Evolutionary conservation across 2,888 invertebrate genomes (phyloP).

Genomic region (Anthrax anthrax): DNA sequence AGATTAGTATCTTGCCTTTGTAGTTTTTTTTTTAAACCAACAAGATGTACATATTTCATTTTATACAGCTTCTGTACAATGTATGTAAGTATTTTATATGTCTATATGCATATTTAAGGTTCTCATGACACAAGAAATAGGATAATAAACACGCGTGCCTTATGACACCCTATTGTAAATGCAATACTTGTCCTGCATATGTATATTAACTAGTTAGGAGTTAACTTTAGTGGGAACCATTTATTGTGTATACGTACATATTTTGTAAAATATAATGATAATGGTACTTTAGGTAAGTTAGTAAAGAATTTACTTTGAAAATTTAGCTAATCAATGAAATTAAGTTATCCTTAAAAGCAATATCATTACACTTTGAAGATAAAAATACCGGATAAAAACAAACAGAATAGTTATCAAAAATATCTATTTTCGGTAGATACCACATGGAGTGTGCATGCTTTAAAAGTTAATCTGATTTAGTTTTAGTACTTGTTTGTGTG

Average conservation of each 20-base stretch:
- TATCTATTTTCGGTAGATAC: neutral
- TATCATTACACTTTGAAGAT: neutral
- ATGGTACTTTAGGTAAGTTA: too few species aligned
- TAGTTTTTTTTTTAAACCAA: neutral
- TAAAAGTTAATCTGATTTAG: neutral
- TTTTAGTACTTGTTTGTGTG: too few species aligned
- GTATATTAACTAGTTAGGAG: too few species aligned
- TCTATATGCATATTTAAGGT: too few species aligned
- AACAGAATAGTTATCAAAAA: neutral
- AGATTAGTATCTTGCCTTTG: neutral
- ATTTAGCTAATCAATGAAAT: neutral
- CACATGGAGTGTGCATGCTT: neutral
- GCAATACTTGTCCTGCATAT: too few species aligned
- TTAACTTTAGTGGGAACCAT: too few species aligned
- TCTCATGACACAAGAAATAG: neutral
- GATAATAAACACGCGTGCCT: neutral
- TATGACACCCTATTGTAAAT: neutral
- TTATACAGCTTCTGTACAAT: too few species aligned
- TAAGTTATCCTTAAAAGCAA: neutral
- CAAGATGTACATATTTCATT: too few species aligned
- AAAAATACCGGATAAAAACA: neutral
- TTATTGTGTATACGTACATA: too few species aligned
- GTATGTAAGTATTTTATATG: too few species aligned
- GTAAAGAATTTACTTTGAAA: too few species aligned
- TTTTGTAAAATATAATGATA: too few species aligned